Conservation (phyloP, 2,113 vertebrate genomes). For the Alosa alosa region DNA sequence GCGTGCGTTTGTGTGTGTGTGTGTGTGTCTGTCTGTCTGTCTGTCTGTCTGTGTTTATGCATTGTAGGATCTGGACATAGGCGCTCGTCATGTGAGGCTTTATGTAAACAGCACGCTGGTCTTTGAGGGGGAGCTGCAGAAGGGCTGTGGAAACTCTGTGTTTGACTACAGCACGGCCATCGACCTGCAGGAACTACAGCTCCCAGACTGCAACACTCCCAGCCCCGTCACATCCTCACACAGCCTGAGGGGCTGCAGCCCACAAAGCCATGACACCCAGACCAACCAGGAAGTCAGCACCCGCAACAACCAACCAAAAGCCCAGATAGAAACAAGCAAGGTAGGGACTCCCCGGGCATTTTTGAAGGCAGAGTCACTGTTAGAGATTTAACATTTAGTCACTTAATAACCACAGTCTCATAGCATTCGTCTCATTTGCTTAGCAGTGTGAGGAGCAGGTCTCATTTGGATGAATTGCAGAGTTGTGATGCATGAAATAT, state of each 20-base stretch:
- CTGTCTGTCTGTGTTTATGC: slow-evolving; percentile 14
- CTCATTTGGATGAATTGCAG: not conserved
- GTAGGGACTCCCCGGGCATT: slow-evolving; percentile 26
- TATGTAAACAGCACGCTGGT: slow-evolving; percentile 85
- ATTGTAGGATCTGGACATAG: slow-evolving; percentile 81
- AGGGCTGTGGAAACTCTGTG: slow-evolving; percentile 76
- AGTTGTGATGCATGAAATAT: not conserved
- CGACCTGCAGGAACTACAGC: slow-evolving; percentile 63
- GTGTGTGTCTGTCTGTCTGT: slow-evolving; percentile 8
- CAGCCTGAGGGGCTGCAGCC: slow-evolving; percentile 59
- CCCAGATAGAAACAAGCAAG: slow-evolving; percentile 35
- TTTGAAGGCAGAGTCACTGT: not conserved
- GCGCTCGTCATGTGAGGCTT: slow-evolving; percentile 81
- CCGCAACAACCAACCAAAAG: slow-evolving; percentile 35
- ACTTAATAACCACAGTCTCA: not conserved
- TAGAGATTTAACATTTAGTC: not conserved
- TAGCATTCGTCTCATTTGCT: not conserved
- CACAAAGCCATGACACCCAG: slow-evolving; percentile 51
- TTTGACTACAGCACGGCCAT: slow-evolving; percentile 75
- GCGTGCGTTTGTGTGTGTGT: not conserved
- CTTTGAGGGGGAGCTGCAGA: slow-evolving; percentile 83
- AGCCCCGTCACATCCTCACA: slow-evolving; percentile 62
- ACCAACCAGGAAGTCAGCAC: slow-evolving; percentile 34
- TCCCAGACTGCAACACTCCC: slow-evolving; percentile 61
- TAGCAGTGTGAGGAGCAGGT: slow-evolving; percentile 33